These are phyloP conservation scores for Nesogale talazaci DNA, from an alignment of 2,113 vertebrate genomes.

Conservation along the genomic window DNA sequence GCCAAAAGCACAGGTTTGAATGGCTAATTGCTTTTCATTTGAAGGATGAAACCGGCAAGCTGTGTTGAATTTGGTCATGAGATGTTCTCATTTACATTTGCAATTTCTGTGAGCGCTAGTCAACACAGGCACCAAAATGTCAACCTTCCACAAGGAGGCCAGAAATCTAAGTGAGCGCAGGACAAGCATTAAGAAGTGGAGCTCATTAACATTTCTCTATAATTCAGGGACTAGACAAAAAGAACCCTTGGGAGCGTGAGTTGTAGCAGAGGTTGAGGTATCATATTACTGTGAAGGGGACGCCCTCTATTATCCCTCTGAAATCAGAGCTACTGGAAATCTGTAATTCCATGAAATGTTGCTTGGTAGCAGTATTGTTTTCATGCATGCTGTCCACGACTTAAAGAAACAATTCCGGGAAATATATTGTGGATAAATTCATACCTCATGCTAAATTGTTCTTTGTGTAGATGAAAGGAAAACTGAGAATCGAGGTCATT, in stretches of 20 bases:
- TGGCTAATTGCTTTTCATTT: constrained; percentile 44
- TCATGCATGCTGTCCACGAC: not conserved
- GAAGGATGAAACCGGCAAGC: constrained; percentile 32
- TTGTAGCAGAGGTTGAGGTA: not conserved
- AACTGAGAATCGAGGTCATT: not conserved
- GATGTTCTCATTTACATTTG: constrained; percentile 42
- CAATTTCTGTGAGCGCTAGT: not conserved
- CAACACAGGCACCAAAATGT: not conserved
- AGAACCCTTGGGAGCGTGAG: not conserved
- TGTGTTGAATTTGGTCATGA: constrained; percentile 58
- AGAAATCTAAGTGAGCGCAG: not conserved
- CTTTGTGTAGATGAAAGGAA: not conserved
- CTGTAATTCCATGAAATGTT: not conserved
- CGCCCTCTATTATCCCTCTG: not conserved
- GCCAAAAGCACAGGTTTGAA: constrained; percentile 48
- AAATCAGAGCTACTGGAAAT: not conserved
- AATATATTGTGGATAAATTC: not conserved
- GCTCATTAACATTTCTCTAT: not conserved
- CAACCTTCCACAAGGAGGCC: not conserved
- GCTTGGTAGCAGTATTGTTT: not conserved
- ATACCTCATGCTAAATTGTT: not conserved
- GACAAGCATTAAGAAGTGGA: not conserved
- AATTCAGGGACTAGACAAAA: not conserved
- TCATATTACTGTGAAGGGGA: not conserved
- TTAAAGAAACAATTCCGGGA: not conserved